These are phyloP conservation scores for Poeciliopsis infans DNA, from an alignment of 2,797 vertebrate genomes.

Conservation along the genomic window DNA sequence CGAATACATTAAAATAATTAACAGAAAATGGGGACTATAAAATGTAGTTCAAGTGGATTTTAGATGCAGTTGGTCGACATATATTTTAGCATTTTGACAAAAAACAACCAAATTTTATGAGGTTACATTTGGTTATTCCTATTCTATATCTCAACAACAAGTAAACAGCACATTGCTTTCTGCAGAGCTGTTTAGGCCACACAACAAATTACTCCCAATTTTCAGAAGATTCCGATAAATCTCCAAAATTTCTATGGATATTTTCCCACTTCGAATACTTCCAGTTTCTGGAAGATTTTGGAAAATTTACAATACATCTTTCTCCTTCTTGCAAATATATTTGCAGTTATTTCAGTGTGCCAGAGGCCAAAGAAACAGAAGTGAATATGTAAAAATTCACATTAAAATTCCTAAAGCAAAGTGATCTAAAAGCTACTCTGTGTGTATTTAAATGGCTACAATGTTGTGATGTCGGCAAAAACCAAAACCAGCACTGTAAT, in stretches of 20 bases:
- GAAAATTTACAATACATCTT: not conserved
- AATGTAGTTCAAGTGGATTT: not conserved
- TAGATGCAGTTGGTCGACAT: not conserved
- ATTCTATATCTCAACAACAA: not conserved
- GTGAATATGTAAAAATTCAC: not conserved
- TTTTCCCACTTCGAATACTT: not conserved
- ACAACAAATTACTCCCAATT: not conserved
- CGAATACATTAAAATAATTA: not conserved
- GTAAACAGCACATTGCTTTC: not conserved
- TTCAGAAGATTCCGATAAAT: not conserved
- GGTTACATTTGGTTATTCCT: not conserved
- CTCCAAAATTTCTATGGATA: not conserved
- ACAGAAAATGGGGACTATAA: not conserved
- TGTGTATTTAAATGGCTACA: not conserved
- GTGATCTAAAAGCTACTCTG: not conserved
- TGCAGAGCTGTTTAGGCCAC: not conserved
- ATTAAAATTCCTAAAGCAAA: not conserved
- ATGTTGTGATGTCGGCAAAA: not conserved
- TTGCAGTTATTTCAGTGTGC: not conserved
- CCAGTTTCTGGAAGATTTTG: not conserved
- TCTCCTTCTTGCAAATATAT: not conserved
- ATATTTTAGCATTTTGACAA: not conserved
- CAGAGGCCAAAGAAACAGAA: not conserved
- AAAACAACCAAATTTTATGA: not conserved
- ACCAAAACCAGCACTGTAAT: not conserved